phyloP scores from a whole-genome alignment of 2,888 invertebrate genomes.

The Hemicrepidius hirtus region DNA sequence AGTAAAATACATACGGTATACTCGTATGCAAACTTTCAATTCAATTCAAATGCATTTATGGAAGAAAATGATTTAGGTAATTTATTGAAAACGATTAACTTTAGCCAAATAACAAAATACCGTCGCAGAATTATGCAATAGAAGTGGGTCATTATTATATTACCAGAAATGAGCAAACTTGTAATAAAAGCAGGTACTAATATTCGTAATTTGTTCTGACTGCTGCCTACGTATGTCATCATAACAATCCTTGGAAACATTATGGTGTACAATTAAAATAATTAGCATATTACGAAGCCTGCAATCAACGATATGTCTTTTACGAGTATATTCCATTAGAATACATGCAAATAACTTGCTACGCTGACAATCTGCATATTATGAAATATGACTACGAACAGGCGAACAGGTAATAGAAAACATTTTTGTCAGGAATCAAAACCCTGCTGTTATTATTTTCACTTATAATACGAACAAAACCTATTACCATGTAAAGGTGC shows the following conservation, averaged over 20 bases:
- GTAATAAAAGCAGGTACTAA: neutral
- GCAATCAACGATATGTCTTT: conserved; percentile 31
- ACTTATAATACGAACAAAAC: too few species aligned
- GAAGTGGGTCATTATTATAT: neutral
- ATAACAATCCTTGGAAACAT: conserved; percentile 8
- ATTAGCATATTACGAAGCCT: conserved; percentile 28
- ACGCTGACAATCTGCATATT: neutral
- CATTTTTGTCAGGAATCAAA: too few species aligned
- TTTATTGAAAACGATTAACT: neutral
- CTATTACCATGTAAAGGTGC: too few species aligned
- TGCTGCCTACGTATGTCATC: neutral
- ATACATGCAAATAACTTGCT: conserved; percentile 21
- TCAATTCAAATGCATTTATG: too few species aligned
- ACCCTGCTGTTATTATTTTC: too few species aligned
- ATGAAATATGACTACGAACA: neutral
- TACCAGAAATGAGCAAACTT: neutral
- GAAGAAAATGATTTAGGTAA: neutral
- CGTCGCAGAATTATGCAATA: too few species aligned
- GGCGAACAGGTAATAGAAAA: neutral
- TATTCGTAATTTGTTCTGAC: conserved; percentile 1
- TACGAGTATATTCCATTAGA: conserved; percentile 25
- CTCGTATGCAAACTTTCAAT: too few species aligned
- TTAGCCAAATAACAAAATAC: neutral
- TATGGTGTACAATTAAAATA: conserved; percentile 6
- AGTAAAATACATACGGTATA: too few species aligned